Conservation (phyloP, 2,888 invertebrate genomes). For the Thymelicus sylvestris region DNA sequence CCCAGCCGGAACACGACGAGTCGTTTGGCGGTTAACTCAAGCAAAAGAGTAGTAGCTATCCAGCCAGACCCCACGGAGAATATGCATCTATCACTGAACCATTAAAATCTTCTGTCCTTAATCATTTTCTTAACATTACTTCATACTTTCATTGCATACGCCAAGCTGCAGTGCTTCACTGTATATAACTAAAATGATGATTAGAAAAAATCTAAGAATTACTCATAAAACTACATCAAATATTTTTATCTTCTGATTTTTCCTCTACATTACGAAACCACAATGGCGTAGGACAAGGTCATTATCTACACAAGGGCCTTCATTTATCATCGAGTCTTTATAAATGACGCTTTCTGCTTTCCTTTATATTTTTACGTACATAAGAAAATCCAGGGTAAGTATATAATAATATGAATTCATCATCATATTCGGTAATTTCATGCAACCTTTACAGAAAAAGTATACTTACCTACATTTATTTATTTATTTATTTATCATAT, state of each 20-base stretch:
- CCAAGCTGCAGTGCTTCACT: no score
- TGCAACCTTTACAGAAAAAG: not conserved
- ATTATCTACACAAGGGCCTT: conserved; percentile 30
- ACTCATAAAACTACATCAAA: not conserved
- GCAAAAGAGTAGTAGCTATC: no score
- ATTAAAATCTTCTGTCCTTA: no score
- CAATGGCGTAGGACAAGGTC: conserved; percentile 29
- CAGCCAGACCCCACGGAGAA: no score
- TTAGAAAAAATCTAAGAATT: not conserved
- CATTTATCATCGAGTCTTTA: conserved; percentile 35
- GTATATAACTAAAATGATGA: no score
- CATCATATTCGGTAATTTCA: conserved; percentile 17
- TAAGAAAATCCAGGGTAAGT: conserved; percentile 22
- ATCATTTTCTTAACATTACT: no score
- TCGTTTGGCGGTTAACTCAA: no score
- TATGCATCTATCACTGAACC: no score
- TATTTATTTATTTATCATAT: no score
- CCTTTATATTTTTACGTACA: conserved; percentile 20
- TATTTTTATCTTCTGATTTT: not conserved
- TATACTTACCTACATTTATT: no score
- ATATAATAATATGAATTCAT: conserved; percentile 17
- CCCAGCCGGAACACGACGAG: no score
- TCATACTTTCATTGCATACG: no score
- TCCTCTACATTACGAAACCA: conserved; percentile 18
- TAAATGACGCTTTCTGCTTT: conserved; percentile 26